Evolutionary conservation across 1,140 invertebrate species (phyloP), one percentile per base, ranked within the genome.

Genomic region (Formica exsecta): DNA sequence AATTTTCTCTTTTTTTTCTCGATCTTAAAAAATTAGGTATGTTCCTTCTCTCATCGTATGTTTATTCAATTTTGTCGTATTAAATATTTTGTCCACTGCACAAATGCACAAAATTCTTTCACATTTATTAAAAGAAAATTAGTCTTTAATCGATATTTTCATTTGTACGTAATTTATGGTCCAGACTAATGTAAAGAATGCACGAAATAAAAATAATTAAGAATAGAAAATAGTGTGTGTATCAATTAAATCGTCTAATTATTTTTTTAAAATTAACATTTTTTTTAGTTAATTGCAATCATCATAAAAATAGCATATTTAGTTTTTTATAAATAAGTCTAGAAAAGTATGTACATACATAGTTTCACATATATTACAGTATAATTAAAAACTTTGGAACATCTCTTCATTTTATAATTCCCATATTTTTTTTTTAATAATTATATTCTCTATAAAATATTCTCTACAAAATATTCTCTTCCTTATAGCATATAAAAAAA

Each of bases 381-480:
- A 57, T 0, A 57, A 57, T 22, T 36, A 3, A 38, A 36, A 73
- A 57, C 29, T 36, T 22, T 22, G 8, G 4, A 57, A 22, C 11
- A 1, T 57, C 19, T 66, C 11, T 68, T 68, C 57, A 38, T 38
- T n/a, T 22, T 38, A 29, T 16, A 73, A 29, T 29, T 29, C 1
- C 1, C 25, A 57, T 13, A 54, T 32, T 4, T n/a, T 71, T 57
- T 36, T 57, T 64, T 64, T 2, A 73, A 59, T 57, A 73, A 73
- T 54, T 54, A 11, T 32, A 9, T 3, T 25, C 13, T 71, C 29
- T n/a, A 71, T 36, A 29, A 29, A 71, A 71, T 44, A 71, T 32
- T 71, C 51, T 71, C 8, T 71, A 22, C 22, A 29, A 29, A 71
- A 71, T 44, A 71, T 32, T 71, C 51, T 71, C 8, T 71, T 32